Conservation (phyloP, 1,140 invertebrate genomes). For the Drosophila chauvacae region DNA sequence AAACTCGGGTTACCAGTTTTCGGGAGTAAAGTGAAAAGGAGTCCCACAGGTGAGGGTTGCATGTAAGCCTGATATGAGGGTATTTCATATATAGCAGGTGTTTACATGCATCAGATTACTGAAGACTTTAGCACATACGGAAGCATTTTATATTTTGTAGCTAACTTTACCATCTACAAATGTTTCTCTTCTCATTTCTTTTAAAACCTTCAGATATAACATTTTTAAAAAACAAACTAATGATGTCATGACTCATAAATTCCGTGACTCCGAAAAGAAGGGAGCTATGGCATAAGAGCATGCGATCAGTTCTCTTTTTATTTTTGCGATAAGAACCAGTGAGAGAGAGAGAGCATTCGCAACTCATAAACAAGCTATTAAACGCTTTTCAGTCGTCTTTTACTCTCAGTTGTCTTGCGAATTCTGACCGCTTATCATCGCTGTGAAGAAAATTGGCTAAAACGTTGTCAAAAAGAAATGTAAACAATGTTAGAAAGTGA, state of each 20-base stretch:
- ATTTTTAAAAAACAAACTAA: not conserved
- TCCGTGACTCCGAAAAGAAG: not conserved
- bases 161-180: too few relatives aligned
- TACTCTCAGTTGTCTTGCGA: not conserved
- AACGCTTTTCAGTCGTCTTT: not conserved
- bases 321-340: not conserved
- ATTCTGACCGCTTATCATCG: not conserved
- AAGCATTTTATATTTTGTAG: not conserved
- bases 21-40: not conserved
- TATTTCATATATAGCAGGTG: not conserved
- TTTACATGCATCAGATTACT: constrained; percentile 1
- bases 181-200: not conserved
- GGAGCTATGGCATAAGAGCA: not conserved
- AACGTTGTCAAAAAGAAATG: too few relatives aligned
- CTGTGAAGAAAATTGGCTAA: too few relatives aligned
- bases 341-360: not conserved
- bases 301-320: not conserved
- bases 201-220: not conserved
- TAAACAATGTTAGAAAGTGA: not conserved
- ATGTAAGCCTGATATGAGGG: not conserved
- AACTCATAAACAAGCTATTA: too few relatives aligned
- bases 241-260: not conserved
- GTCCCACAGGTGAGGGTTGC: not conserved
- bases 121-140: not conserved
- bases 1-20: constrained; percentile 22